These are phyloP conservation scores for Stegodyphus dumicola DNA, from an alignment of 1,140 invertebrate genomes.

Conservation along the genomic window DNA sequence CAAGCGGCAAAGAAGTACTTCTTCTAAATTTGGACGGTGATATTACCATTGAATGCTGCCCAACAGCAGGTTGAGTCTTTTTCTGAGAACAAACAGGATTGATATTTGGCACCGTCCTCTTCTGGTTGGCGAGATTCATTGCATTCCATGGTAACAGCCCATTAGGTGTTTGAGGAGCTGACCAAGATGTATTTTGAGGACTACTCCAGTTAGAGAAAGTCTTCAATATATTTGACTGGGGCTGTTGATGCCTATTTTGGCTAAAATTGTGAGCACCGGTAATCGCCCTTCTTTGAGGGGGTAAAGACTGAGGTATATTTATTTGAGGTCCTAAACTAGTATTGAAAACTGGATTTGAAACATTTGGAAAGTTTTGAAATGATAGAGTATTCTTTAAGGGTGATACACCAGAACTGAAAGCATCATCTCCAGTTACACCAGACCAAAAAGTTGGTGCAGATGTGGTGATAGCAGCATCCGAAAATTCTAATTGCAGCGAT, in stretches of 20 bases:
- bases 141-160: constrained; percentile 66
- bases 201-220: constrained; percentile 68
- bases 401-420: constrained; percentile 68
- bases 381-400: constrained; percentile 70
- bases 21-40: constrained; percentile 86
- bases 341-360: constrained; percentile 67
- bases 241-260: constrained; percentile 64
- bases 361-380: constrained; percentile 70
- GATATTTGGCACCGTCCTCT: constrained; percentile 68
- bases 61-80: constrained; percentile 62
- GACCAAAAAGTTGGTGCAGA: constrained; percentile 69
- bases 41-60: constrained; percentile 70
- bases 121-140: constrained; percentile 65
- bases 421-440: constrained; percentile 68
- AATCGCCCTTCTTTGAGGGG: constrained; percentile 73
- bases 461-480: constrained; percentile 64
- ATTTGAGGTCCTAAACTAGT: constrained; percentile 71
- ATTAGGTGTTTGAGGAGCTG: constrained; percentile 67
- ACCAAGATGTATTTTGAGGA: constrained; percentile 65
- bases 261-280: constrained; percentile 77
- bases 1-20: constrained; percentile 85
- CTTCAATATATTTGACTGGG: constrained; percentile 67
- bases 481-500: constrained; percentile 64
- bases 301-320: constrained; percentile 71
- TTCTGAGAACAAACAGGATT: constrained; percentile 66